Percentiles rank a stretch among this genome's conserved stretches.
Conservation (phyloP, 2,113 vertebrate species). For the Rousettus leschenaultii region DNA sequence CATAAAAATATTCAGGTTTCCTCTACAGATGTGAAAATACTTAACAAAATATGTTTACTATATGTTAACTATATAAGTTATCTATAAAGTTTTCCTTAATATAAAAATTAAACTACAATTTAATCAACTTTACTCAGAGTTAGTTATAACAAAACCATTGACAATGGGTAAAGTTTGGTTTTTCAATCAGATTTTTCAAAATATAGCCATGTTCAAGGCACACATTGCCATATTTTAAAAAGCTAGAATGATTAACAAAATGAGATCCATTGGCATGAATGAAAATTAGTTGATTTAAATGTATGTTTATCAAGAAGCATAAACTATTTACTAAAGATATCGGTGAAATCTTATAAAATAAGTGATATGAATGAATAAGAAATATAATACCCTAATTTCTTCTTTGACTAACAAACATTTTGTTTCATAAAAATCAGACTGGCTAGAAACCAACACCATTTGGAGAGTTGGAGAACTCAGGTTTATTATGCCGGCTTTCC, state of each 20-base stretch:
- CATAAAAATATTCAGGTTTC: not conserved
- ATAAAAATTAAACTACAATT: not conserved
- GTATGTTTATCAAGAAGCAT: not conserved
- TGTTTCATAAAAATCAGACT: too few relatives aligned
- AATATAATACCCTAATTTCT: not conserved
- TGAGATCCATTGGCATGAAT: not conserved
- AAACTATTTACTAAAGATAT: not conserved
- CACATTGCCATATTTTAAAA: not conserved
- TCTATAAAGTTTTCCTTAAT: not conserved
- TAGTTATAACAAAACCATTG: not conserved
- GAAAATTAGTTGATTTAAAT: constrained; percentile 2
- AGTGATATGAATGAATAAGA: not conserved
- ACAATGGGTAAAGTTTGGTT: not conserved
- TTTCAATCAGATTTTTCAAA: not conserved
- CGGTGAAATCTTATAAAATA: not conserved
- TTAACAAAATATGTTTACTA: not conserved
- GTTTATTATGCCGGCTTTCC: too few relatives aligned
- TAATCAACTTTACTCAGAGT: not conserved
- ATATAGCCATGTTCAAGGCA: not conserved
- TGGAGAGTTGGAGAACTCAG: too few relatives aligned
- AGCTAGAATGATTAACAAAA: not conserved
- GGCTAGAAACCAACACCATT: too few relatives aligned
- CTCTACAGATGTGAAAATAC: not conserved
- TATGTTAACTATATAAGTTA: not conserved
- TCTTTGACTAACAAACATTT: not conserved